Percentiles rank a stretch among this genome's conserved stretches.
Evolutionary conservation across 35 echinoderm and acorn worm genomes (phyloP).

Genomic region (Antedon bifida): DNA sequence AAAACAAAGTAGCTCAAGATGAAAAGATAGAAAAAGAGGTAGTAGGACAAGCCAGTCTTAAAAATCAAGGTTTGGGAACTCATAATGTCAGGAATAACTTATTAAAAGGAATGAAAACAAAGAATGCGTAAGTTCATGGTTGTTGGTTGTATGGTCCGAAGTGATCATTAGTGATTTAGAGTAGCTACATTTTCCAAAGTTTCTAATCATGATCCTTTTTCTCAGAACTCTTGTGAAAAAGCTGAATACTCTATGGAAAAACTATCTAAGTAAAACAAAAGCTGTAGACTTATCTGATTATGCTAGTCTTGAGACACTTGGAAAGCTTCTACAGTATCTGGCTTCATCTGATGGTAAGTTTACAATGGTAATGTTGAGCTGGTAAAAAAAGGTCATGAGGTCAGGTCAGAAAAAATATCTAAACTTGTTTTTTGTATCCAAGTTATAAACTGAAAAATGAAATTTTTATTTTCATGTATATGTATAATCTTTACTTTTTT

Average conservation of each 20-base stretch:
- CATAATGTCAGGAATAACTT: not conserved
- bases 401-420: no score
- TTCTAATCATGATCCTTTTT: not conserved
- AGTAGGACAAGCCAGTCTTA: not conserved
- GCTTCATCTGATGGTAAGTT: constrained; percentile 7
- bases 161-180: no score
- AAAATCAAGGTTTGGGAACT: not conserved
- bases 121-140: not conserved
- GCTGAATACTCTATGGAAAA: not conserved
- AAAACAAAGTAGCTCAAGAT: not conserved
- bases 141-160: no score
- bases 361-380: no score
- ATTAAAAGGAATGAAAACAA: not conserved
- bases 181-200: no score
- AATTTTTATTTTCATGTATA: no score
- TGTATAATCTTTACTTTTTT: no score
- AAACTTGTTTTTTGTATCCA: no score
- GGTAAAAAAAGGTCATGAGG: no score
- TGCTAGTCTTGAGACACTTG: constrained; percentile 14
- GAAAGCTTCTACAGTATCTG: not conserved
- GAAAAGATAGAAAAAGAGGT: not conserved
- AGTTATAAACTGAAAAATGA: no score
- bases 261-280: constrained; percentile 5
- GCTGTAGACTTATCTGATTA: constrained; percentile 3
- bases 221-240: not conserved